Evolutionary conservation across 2,113 vertebrate species (phyloP), one percentile per base, ranked within the genome.

Genomic region (zebrafish (Danio rerio)): DNA sequence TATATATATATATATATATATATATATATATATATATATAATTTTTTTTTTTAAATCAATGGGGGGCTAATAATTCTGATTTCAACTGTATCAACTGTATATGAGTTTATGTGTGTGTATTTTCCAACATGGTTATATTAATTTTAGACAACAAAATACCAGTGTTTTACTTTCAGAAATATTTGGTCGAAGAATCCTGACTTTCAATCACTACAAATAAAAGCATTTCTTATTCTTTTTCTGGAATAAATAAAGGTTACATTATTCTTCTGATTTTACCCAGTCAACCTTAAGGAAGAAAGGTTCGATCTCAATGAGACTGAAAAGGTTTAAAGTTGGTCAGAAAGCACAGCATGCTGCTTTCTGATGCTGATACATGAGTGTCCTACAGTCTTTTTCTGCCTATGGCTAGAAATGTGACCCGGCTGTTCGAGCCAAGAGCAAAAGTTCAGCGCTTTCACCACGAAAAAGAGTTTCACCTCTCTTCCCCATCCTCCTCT

Each of bases 381-480:
- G 78, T 40, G 71, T 72, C 61, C 52, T 18, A 49, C 50, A 68
- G 65, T 61, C 63, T 43, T 84, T n/a, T 86, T 84, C 78, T 86
- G 82, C 68, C 78, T 78, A 84, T 78, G 78, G 59, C 40, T 45
- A 31, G 73, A 81, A 86, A 84, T 83, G 81, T 81, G 81, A 83
- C 77, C 58, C 49, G 43, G n/a, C 58, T 40, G 69, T 70, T 47
- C 15, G 45, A 76, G 72, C 58, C 78, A 83, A 78, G 73, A 58
- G 78, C 52, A 86, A 81, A 86, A 78, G 74, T 66, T 79, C 82
- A 81, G 82, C 18, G 74, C 66, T 73, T 84, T 81, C 79, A 77
- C 62, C 55, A 40, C 61, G 45, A 68, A 77, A 81, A 86, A 83
- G 70, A 69, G 65, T 58, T 75, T 84, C 63, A 31, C 79, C 47